A percentile compares a stretch with the other conserved stretches of the same genome.
phyloP scores from a whole-genome alignment of 2,797 vertebrate genomes.

The Alauda arvensis region DNA sequence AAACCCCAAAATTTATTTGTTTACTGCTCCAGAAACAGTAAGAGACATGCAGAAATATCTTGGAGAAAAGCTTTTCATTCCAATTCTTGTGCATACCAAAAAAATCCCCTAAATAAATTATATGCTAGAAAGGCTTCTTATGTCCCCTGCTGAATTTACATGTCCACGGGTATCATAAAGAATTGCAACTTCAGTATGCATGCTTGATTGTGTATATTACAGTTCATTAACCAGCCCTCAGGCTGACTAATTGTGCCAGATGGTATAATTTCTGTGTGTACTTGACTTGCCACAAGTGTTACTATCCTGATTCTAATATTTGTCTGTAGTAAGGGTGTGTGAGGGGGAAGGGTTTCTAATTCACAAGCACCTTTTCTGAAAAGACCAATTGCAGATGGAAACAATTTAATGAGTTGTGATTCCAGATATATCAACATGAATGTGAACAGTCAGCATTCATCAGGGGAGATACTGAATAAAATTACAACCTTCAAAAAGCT shows the following conservation, averaged over 20 bases:
- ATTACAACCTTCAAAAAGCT: neutral
- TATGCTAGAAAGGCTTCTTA: neutral
- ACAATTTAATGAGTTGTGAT: conserved; percentile 32
- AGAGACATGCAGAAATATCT: neutral
- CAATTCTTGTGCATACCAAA: neutral
- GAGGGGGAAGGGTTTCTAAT: conserved; percentile 2
- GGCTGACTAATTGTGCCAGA: conserved; percentile 65
- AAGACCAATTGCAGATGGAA: conserved; percentile 45
- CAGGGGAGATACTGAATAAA: neutral
- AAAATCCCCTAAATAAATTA: neutral
- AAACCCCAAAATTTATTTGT: neutral
- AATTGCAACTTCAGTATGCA: conserved; percentile 14
- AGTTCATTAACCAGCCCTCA: conserved; percentile 57
- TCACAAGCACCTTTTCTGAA: conserved; percentile 37
- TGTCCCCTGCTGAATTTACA: neutral
- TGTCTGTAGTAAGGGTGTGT: conserved; percentile 1
- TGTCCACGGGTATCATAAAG: conserved; percentile 6
- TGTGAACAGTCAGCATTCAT: conserved; percentile 25
- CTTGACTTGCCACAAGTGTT: conserved; percentile 48
- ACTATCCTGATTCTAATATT: conserved; percentile 56
- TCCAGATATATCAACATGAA: conserved; percentile 22
- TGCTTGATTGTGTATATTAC: conserved; percentile 42
- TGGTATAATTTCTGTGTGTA: conserved; percentile 59
- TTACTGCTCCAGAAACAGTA: neutral
- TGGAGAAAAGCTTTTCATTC: neutral